These are phyloP conservation scores for Brachymystax lenok DNA, from an alignment of 2,797 vertebrate genomes.

Conservation along the genomic window DNA sequence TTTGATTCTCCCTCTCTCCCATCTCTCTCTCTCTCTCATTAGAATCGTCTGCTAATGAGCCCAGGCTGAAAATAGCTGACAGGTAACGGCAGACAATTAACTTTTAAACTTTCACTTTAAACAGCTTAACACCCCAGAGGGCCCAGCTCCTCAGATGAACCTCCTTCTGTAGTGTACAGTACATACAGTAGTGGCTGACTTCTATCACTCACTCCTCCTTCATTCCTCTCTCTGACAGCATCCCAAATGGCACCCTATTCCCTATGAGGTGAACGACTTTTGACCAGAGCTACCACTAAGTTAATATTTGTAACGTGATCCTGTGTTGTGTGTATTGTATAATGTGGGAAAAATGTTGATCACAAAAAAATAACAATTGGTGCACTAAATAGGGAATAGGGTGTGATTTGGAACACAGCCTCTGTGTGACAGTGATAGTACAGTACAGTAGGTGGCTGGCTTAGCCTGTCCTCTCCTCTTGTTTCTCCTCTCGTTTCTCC, in stretches of 20 bases:
- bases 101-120: not conserved
- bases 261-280: not conserved
- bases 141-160: not conserved
- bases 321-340: too few relatives aligned
- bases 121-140: not conserved
- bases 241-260: not conserved
- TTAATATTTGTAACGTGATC: too few relatives aligned
- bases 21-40: not conserved
- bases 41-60: not conserved
- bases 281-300: not conserved
- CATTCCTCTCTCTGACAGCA: not conserved
- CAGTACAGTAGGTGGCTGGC: not conserved
- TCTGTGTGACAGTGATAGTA: not conserved
- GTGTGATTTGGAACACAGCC: not conserved
- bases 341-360: too few relatives aligned
- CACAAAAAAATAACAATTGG: not conserved
- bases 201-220: not conserved
- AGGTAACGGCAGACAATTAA: constrained; percentile 4
- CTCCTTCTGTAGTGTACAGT: not conserved
- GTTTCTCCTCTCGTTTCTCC: too few relatives aligned
- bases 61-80: not conserved
- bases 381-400: not conserved
- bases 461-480: not conserved
- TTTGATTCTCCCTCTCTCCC: not conserved
- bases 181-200: not conserved